A percentile compares a stretch with the other conserved stretches of the same genome.
phyloP scores from a whole-genome alignment of 2,797 vertebrate genomes.

The Amazona ochrocephala region DNA sequence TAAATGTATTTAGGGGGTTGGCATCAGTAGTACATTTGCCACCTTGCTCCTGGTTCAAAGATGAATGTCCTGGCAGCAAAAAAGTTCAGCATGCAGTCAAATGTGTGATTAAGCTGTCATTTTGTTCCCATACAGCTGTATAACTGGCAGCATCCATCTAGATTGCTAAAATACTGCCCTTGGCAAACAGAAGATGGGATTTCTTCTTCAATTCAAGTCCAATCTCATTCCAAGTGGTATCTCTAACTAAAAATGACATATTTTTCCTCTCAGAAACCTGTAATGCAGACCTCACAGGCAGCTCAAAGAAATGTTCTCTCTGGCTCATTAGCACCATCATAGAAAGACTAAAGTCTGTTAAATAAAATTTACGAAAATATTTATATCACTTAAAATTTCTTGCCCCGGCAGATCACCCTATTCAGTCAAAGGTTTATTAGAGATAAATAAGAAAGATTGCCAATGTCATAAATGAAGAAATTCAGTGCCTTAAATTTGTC shows the following conservation, averaged over 20 bases:
- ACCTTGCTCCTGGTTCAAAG: background rate
- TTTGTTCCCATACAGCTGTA: background rate
- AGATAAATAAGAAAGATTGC: background rate
- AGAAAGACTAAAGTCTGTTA: background rate
- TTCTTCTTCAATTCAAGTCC: background rate
- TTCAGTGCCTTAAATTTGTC: background rate
- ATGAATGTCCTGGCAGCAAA: background rate
- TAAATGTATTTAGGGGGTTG: background rate
- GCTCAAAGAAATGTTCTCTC: background rate
- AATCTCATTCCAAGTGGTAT: accelerated
- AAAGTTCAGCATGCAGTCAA: background rate
- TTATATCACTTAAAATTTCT: background rate
- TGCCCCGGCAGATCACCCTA: background rate
- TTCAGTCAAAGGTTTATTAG: background rate
- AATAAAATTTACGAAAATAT: background rate
- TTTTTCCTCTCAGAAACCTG: background rate
- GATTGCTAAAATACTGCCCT: background rate
- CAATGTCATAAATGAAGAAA: background rate
- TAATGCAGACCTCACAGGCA: background rate
- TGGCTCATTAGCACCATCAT: background rate
- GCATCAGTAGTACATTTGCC: background rate
- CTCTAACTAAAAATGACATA: background rate
- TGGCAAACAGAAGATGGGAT: background rate
- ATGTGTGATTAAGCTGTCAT: background rate
- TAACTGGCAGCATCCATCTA: background rate